Base-by-base conservation (phyloP, 2,888 invertebrate genomes). In the Metacarcinus magister region DNA sequence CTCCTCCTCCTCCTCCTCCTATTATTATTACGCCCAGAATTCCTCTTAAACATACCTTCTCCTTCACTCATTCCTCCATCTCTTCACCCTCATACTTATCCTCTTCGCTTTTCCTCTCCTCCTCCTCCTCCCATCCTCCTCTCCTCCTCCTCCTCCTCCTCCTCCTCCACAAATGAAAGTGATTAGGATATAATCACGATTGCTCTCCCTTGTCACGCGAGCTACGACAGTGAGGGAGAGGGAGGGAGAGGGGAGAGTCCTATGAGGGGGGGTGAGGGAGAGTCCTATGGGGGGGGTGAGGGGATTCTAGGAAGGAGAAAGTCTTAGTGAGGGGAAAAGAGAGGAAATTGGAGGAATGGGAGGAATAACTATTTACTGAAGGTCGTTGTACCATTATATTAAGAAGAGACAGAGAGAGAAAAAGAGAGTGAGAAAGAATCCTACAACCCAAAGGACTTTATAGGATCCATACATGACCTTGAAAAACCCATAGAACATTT, bases 161-260 rank as follows among this genome's bases (percentile, higher is more conserved):
- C 67, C 67, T 67, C 67, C 67, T 67, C 67, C 67, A 67, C 67
- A 67, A 67, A 67, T 67, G 67, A 67, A 67, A 67, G 67, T 67
- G 67, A 67, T 67, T 67, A 67, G 67, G 67, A 67, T n/a, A 67
- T n/a, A 67, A 67, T 67, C 67, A 67, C 67, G 67, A 67, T 67
- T n/a, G n/a, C 67, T 67, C 67, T 67, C 67, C 23, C 67, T 5
- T 7, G 67, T 67, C 67, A 67, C 91, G 44, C n/a, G 91, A 91
- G 44, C n/a, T 54, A 13, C 54, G 67, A 19, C 23, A n/a, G 60
- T 19, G 60, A 60, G 60, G 23, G 60, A 60, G 60, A 60, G 60
- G 16, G 60, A 0, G 43, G 44, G 44, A 46, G 91, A 44, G 44
- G 2, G 44, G 10, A 10, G 10, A 16, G 54, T n/a, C n/a, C n/a